Evolutionary conservation across 2,797 vertebrate species (phyloP), one percentile per base, ranked within the genome.

Genomic region (Lateolabrax maculatus): DNA sequence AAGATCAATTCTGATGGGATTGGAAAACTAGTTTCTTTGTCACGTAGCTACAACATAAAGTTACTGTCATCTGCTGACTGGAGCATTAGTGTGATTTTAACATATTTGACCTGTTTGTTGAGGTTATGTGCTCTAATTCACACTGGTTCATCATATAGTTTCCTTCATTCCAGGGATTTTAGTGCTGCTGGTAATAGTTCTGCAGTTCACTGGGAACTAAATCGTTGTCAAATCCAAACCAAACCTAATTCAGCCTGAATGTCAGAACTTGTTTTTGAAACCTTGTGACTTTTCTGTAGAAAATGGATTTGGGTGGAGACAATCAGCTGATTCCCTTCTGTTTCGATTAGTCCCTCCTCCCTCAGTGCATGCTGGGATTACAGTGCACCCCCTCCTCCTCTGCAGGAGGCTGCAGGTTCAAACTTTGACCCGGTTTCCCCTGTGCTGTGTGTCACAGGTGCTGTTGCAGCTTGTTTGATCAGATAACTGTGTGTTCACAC

Each of bases 271-370:
- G 27, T 71, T 16, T 49, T 16, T 12, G 12, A 68, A 23, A 44
- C 5, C 80, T 37, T 74, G 55, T 83, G 80, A 85, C 44, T 29
- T 16, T 21, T 44, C 43, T 52, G 61, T 25, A n/a, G 62, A 66
- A 80, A 81, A 85, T 48, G 18, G 37, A 73, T 81, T 58, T 27
- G 31, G 65, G 41, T 34, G 18, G 19, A 49, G 44, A 13, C 37
- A 3, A 8, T 84, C 72, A 64, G 41, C 49, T 71, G 79, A 67
- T 23, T 25, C 16, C 1, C 19, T 48, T n/a, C 21, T 4, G 13
- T 15, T 16, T 65, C 37, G 16, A 12, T 3, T 23, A 43, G 31
- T 34, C 16, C 31, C 16, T 37, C 37, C 13, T 37, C 52, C 0
- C 62, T 48, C 63, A 23, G 48, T 55, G 61, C 67, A 71, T 71